Percentiles rank a stretch among this genome's conserved stretches.
Conservation (phyloP, 2,113 vertebrate species). For the Varanus salvator region DNA sequence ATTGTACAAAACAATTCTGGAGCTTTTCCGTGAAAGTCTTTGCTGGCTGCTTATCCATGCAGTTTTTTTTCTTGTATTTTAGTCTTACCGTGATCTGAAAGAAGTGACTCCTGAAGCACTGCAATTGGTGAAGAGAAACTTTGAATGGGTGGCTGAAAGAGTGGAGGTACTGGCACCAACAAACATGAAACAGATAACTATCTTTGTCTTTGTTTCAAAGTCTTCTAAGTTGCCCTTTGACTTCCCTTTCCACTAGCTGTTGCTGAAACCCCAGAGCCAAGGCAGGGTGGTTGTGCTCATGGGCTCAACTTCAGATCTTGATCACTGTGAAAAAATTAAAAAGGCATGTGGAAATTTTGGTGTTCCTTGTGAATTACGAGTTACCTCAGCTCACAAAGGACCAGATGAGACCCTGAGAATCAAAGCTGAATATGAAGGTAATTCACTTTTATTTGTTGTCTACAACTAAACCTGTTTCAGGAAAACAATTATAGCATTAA, state of each 20-base stretch:
- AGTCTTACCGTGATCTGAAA: constrained; percentile 97
- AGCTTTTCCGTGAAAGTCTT: background rate
- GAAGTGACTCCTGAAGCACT: constrained; percentile 97
- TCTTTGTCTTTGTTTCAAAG: background rate
- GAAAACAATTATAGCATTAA: background rate
- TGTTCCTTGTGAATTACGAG: constrained; percentile 88
- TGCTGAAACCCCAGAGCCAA: constrained; percentile 84
- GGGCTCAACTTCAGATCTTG: constrained; percentile 92
- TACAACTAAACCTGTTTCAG: background rate
- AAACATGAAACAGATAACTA: background rate
- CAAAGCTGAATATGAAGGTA: constrained; percentile 97
- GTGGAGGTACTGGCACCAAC: constrained; percentile 84
- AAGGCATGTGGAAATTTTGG: constrained; percentile 87
- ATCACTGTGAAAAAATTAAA: constrained; percentile 92
- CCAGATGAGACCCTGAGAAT: constrained; percentile 97
- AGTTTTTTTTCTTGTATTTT: background rate
- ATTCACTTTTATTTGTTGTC: background rate
- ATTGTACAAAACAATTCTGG: background rate
- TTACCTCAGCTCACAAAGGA: constrained; percentile 98
- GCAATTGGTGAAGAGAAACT: constrained; percentile 97
- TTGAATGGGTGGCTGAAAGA: constrained; percentile 97
- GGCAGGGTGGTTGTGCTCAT: constrained; percentile 93
- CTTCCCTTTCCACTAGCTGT: constrained; percentile 76
- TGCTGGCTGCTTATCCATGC: background rate
- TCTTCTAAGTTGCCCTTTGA: constrained; percentile 19